These are phyloP conservation scores for Mesitornis unicolor DNA, from an alignment of 2,113 vertebrate species.

Conservation along the genomic window DNA sequence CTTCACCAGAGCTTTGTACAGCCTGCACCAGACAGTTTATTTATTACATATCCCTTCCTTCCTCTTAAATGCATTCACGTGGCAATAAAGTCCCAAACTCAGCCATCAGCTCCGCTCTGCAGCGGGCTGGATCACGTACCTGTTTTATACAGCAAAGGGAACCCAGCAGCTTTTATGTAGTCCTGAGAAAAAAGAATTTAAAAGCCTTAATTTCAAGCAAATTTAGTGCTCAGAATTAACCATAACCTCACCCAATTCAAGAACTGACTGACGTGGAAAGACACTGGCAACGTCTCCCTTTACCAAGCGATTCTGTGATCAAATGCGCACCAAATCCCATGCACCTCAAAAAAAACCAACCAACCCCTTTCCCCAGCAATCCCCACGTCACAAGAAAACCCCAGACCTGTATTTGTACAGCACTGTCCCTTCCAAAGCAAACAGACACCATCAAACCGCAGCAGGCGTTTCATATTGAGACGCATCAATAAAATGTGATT, in stretches of 20 bases:
- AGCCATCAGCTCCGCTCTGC: background rate
- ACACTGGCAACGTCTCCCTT: background rate
- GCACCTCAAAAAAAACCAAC: background rate
- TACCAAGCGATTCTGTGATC: too few relatives aligned
- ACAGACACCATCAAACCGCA: background rate
- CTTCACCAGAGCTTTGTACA: background rate
- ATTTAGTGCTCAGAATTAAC: background rate
- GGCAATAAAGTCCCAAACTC: background rate
- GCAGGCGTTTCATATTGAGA: background rate
- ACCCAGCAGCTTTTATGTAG: background rate
- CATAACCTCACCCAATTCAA: background rate
- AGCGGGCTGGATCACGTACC: background rate
- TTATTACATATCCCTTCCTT: background rate
- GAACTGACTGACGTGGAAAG: background rate
- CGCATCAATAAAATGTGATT: constrained; percentile 32
- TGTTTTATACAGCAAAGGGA: background rate
- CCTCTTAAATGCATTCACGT: background rate
- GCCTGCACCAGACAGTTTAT: background rate
- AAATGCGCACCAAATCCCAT: background rate
- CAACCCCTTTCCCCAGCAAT: background rate
- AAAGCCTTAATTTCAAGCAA: background rate
- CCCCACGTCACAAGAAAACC: background rate
- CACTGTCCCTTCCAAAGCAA: background rate
- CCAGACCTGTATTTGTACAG: background rate
- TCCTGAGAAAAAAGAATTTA: too few relatives aligned